Base-by-base conservation (phyloP, 2,888 invertebrate genomes). In the Dicranocentrus wangi region DNA sequence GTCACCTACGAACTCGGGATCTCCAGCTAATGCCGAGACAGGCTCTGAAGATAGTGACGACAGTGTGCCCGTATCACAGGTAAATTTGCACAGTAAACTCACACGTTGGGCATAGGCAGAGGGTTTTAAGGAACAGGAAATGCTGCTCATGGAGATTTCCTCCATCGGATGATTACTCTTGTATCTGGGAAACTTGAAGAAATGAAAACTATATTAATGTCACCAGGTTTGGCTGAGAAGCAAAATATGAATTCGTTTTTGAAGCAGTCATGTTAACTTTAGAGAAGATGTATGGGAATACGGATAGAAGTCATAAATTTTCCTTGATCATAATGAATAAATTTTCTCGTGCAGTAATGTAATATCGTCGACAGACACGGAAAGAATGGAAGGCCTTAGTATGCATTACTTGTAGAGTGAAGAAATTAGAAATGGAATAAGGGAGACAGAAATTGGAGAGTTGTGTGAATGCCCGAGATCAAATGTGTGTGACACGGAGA, bases 291-390 rank as follows among this genome's bases (percentile, higher is more conserved):
- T 78, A 78, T 78, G 63, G 32, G 63, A 63, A 66, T 75, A 42
- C 43, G 65, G 55, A 43, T 79, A 72, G 72, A 63, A 81, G 73
- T 70, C 82, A 84, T 85, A 85, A 83, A 82, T 83, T 82, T 82
- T 77, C 76, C 78, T 81, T 81, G 81, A 81, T 73, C 69, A 70
- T 84, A 84, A 84, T 84, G 84, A 84, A 84, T 84, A 84, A 84
- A 84, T 84, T 84, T 84, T 82, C 81, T 66, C 69, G 72, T 72
- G 71, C 81, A 73, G 66, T 82, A 63, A 75, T 75, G 47, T 51
- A 75, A 63, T 81, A 75, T 75, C 68, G 75, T 89, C 89, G 89
- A 89, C 89, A 89, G 88, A 88, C 82, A 87, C 7, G 86, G 85
- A 87, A 86, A 86, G 87, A 87, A 85, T 23, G 39, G 84, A 85